A percentile compares a stretch with the other conserved stretches of the same genome.
phyloP scores from a whole-genome alignment of 2,888 invertebrate genomes.

The Drosophila rellima region DNA sequence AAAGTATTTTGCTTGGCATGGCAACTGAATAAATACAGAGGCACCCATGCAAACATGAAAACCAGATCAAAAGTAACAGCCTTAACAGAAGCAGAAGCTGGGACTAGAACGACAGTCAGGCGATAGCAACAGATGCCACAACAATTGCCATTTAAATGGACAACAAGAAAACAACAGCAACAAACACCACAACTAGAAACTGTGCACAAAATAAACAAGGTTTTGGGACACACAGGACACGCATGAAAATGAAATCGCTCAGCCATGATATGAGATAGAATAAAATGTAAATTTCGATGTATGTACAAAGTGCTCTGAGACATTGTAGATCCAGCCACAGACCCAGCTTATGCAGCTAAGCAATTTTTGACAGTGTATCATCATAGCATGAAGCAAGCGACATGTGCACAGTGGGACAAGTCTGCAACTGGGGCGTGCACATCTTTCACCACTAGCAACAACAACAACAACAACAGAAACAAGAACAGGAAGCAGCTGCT shows the following conservation, averaged over 20 bases:
- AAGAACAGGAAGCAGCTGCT: constrained; percentile 45
- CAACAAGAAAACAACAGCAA: constrained; percentile 54
- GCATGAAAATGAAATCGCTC: constrained; percentile 69
- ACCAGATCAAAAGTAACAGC: constrained; percentile 62
- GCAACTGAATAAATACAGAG: constrained; percentile 53
- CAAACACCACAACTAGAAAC: constrained; percentile 42
- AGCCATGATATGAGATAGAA: constrained; percentile 67
- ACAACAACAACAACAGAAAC: constrained; percentile 1
- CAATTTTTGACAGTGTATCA: constrained; percentile 72
- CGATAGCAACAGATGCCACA: constrained; percentile 75
- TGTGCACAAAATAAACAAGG: constrained; percentile 49
- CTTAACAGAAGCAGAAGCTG: neutral
- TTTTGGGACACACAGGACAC: constrained; percentile 46
- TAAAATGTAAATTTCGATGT: constrained; percentile 58
- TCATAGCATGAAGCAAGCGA: constrained; percentile 32
- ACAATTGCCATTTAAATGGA: constrained; percentile 68
- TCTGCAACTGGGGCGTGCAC: constrained; percentile 4
- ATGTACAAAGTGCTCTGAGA: constrained; percentile 14
- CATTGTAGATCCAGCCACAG: constrained; percentile 23
- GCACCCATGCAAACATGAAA: constrained; percentile 58
- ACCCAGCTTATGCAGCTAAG: constrained; percentile 52
- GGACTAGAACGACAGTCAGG: neutral
- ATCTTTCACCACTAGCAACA: constrained; percentile 21
- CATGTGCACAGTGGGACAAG: constrained; percentile 43
- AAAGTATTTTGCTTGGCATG: constrained; percentile 70